phyloP scores from a whole-genome alignment of 2,797 vertebrate species.

The Halcyon smyrnensis region DNA sequence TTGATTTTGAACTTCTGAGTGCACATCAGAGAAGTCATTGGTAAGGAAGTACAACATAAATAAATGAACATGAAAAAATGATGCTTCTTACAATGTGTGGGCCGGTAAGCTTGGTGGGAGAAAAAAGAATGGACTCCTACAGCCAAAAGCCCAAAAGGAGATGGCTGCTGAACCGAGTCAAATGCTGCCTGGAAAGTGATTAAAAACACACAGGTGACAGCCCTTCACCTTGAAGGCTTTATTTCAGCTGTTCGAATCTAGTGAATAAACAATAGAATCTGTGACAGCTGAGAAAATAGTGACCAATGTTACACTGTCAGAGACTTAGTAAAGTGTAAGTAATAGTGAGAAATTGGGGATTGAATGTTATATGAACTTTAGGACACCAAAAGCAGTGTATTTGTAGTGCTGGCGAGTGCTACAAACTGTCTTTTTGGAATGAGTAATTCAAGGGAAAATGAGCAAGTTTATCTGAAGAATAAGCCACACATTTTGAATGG shows the following conservation, averaged over 20 bases:
- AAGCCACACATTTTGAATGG: background rate
- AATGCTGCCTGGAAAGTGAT: background rate
- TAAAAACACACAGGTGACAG: background rate
- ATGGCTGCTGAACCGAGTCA: background rate
- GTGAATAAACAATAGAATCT: background rate
- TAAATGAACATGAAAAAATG: background rate
- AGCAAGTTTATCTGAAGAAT: background rate
- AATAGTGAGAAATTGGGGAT: background rate
- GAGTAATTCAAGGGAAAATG: background rate
- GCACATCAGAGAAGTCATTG: background rate
- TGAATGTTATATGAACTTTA: background rate
- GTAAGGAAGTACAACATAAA: background rate
- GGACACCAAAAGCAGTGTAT: background rate
- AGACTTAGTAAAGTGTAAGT: background rate
- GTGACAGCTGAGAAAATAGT: background rate
- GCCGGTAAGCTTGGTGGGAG: background rate
- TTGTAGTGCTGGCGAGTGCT: rapidly evolving
- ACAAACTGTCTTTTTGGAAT: background rate
- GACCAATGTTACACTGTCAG: background rate
- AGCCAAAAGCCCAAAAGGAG: background rate
- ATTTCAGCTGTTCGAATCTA: background rate
- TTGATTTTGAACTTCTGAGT: background rate
- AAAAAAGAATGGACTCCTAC: background rate
- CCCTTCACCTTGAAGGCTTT: background rate
- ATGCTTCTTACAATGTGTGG: background rate